Evolutionary conservation across 2,113 vertebrate genomes (phyloP), one percentile per base, ranked within the genome.

Genomic region (Tragelaphus scriptus): DNA sequence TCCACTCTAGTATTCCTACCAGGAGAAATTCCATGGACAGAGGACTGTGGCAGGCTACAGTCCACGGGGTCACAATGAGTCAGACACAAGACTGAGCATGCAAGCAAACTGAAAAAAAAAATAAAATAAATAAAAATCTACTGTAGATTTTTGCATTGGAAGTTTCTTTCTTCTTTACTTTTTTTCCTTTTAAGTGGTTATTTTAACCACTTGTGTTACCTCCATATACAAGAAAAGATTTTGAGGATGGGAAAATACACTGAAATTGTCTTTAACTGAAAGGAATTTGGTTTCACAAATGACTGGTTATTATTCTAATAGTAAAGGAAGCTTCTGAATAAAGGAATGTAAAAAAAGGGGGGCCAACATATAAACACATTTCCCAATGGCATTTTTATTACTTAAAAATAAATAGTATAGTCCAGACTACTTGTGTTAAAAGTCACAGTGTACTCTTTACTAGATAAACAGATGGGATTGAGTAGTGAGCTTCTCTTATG

Each of bases 291-390:
- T 95, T 98, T 98, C 85, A 51, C 56, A 95, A 96, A 25, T 61
- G 51, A 98, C 55, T 96, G 23, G 97, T 98, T 93, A 97, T 92
- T 96, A 97, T 93, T 80, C 61, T 95, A 97, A 97, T 98, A 98
- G 71, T 93, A 95, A 92, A 92, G 36, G 85, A 97, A 90, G 91
- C 56, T 98, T 98, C 97, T 97, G 96, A 97, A 96, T 96, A 98
- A 95, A 80, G 93, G 25, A 6, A 93, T 65, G 58, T 71, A 95
- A 97, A 98, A 98, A 63, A 97, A 6, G 3, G 12, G 12, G 94
- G 95, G 96, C 97, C 95, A 98, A 47, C 53, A 95, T 77, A 98
- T 80, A 98, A 98, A 96, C 81, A 97, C 32, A 97, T 97, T 92
- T 98, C 88, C 90, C 56, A 93, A 86, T 97, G 90, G 84, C 85